Base-by-base conservation (phyloP, 2,113 vertebrate genomes). In the Girardinichthys multiradiatus region DNA sequence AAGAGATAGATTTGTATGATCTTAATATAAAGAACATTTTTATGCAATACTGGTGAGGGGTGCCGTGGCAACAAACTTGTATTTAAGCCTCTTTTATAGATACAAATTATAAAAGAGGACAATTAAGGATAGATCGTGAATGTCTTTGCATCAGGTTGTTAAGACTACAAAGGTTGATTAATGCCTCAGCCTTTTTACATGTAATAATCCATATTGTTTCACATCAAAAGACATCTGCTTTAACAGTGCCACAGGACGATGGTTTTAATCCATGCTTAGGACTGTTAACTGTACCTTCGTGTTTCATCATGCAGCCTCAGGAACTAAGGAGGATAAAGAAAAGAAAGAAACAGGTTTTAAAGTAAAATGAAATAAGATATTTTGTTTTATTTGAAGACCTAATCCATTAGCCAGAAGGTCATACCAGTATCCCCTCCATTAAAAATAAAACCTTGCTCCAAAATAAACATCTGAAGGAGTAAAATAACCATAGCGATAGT, bases 221-320 rank as follows among this genome's bases (percentile, higher is more conserved):
- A 87, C 80, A 77, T 90, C 82, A 88, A 85, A 86, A 74, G 72
- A 45, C 74, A 39, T 48, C 29, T 62, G 82, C 74, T 74, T 80
- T 87, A 63, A 37, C 48, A 35, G 70, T 70, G 79, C 80, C 72
- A 82, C 58, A 62, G 66, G 80, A 74, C 31, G 14, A 62, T 62
- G 75, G 67, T 80, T 88, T 83, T 82, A 88, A 83, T 90, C 81
- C 78, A 39, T 8, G 64, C 77, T 69, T 31, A 2, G 68, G 14
- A 15, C 68, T n/a, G 75, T 67, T 76, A 75, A 84, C 80, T 42
- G 62, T 63, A 88, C 80, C 84, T 87, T 77, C 35, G 30, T 58
- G 62, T 91, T 88, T 90, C 90, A 90, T 89, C 86, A 87, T 57
- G 70, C 76, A 75, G 68, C 76, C 76, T 79, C 79, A 70, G 54